Conservation (phyloP, 2,888 invertebrate species). For the Limnephilus auricula region DNA sequence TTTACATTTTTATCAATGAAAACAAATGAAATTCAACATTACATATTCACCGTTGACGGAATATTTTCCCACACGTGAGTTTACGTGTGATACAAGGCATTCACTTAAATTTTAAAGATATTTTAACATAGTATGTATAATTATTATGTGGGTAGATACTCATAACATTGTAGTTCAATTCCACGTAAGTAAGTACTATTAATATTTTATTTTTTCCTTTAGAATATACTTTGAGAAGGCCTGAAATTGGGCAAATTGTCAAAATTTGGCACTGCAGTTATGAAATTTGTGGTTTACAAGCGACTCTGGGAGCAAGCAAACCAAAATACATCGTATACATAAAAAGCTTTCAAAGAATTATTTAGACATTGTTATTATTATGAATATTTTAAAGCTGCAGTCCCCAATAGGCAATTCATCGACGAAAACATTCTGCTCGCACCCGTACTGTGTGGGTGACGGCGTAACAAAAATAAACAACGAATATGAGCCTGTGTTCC, state of each 20-base stretch:
- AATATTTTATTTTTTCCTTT: not conserved
- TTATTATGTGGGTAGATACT: not conserved
- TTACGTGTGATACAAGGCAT: not conserved
- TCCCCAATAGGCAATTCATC: constrained; percentile 19
- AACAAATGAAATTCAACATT: constrained; percentile 39
- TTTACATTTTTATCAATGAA: not conserved
- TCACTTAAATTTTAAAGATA: not conserved
- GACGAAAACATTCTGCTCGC: constrained; percentile 44
- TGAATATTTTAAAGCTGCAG: constrained; percentile 7
- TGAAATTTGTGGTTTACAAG: not conserved
- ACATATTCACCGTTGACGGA: not conserved
- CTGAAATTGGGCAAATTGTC: constrained; percentile 18
- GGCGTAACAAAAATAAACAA: constrained; percentile 66
- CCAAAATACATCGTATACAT: not conserved
- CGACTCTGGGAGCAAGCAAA: not conserved
- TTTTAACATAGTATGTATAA: not conserved
- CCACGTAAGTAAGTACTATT: not conserved
- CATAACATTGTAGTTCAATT: not conserved
- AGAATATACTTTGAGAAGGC: constrained; percentile 4
- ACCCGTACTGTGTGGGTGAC: constrained; percentile 62
- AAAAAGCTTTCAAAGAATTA: not conserved
- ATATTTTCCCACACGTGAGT: not conserved
- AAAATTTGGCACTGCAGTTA: constrained; percentile 5
- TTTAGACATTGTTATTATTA: not conserved
- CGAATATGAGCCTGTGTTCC: constrained; percentile 49